These are phyloP conservation scores for Caloenas nicobarica DNA, from an alignment of 2,113 vertebrate species.

Conservation along the genomic window DNA sequence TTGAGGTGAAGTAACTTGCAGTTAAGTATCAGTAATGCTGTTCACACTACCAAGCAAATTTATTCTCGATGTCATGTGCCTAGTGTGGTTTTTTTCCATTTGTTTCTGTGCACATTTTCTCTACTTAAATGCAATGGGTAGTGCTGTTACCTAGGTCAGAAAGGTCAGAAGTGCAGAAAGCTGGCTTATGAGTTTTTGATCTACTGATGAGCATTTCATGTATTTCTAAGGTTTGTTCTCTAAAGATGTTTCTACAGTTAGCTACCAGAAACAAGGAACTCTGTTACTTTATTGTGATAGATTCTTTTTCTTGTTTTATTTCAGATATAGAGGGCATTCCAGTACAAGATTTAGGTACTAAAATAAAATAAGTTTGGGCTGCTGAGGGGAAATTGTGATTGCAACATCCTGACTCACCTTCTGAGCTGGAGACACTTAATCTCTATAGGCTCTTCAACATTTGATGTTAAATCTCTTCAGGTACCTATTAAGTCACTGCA, in stretches of 20 bases:
- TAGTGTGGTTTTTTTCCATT: neutral
- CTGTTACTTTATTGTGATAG: neutral
- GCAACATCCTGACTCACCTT: conserved; percentile 41
- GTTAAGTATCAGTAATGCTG: neutral
- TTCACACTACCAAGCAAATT: neutral
- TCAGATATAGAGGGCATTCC: neutral
- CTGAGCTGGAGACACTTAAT: conserved; percentile 55
- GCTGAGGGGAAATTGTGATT: neutral
- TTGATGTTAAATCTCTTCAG: conserved; percentile 64
- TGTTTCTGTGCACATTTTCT: neutral
- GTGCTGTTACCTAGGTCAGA: neutral
- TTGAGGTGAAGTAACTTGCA: neutral
- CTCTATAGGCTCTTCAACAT: conserved; percentile 27
- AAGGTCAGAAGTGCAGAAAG: neutral
- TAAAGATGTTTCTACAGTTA: neutral
- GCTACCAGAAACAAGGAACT: neutral
- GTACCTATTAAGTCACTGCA: conserved; percentile 57
- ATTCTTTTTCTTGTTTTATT: neutral
- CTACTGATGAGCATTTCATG: neutral
- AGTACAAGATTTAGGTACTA: neutral
- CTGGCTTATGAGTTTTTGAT: neutral
- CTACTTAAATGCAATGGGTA: neutral
- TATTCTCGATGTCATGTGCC: neutral
- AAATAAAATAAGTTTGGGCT: neutral
- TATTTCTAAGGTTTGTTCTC: neutral